phyloP scores from a whole-genome alignment of 2,888 invertebrate genomes.

The Ophraella communa region DNA sequence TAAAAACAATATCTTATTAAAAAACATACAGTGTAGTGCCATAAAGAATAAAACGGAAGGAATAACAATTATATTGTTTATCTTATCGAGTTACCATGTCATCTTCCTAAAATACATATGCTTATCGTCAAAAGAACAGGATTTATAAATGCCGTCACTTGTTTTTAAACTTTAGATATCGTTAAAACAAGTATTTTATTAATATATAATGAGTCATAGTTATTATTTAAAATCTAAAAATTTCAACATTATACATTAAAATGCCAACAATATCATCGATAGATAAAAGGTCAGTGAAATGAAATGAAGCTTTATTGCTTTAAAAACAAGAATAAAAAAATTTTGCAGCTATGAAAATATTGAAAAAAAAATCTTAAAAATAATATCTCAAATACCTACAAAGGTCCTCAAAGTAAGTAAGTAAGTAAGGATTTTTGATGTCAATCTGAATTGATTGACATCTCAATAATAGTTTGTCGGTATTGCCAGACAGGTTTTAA shows the following conservation, averaged over 20 bases:
- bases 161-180: neutral
- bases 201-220: constrained; percentile 3
- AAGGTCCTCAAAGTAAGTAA: too few species aligned
- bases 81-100: constrained; percentile 27
- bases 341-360: neutral
- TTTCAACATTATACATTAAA: neutral
- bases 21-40: constrained; percentile 9
- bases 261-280: neutral
- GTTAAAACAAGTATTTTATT: neutral
- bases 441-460: too few species aligned
- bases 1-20: constrained; percentile 11
- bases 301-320: neutral
- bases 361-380: neutral
- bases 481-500: too few species aligned
- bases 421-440: too few species aligned
- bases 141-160: constrained; percentile 5
- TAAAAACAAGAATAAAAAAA: neutral
- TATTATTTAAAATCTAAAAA: neutral
- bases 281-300: neutral
- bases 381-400: too few species aligned
- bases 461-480: too few species aligned
- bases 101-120: constrained; percentile 26
- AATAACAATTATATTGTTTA: constrained; percentile 26
- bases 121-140: constrained; percentile 14
- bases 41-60: constrained; percentile 18